These are phyloP conservation scores for Ethmia dodecea DNA, from an alignment of 2,888 invertebrate species.

Conservation along the genomic window DNA sequence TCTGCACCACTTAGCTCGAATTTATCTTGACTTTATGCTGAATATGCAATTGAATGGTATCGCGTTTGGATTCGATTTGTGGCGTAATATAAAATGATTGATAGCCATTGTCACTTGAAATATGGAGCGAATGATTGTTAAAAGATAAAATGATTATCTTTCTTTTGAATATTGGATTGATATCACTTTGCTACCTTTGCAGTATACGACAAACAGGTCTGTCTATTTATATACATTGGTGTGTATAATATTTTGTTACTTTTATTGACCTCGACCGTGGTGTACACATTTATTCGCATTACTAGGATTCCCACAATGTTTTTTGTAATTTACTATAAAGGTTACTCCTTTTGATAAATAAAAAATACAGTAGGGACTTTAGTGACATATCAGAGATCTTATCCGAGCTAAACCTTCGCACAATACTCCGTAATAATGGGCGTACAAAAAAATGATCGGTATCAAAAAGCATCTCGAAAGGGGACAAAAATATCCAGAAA, in stretches of 20 bases:
- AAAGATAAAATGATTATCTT: slow-evolving; percentile 33
- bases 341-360: slow-evolving; percentile 58
- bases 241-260: slow-evolving; percentile 2
- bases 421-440: slow-evolving; percentile 68
- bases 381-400: slow-evolving; percentile 74
- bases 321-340: slow-evolving; percentile 52
- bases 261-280: slow-evolving; percentile 23
- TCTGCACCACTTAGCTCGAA: slow-evolving; percentile 49
- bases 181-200: too few species aligned
- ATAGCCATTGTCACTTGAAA: slow-evolving; percentile 44
- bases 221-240: not conserved
- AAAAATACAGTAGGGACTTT: slow-evolving; percentile 51
- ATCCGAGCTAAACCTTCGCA: slow-evolving; percentile 70
- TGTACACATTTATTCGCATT: not conserved
- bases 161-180: too few species aligned
- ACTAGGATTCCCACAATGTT: slow-evolving; percentile 41
- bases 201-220: too few species aligned
- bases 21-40: slow-evolving; percentile 46
- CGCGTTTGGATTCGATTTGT: slow-evolving; percentile 52
- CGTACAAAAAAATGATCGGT: slow-evolving; percentile 70
- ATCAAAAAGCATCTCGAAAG: slow-evolving; percentile 67
- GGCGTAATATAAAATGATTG: slow-evolving; percentile 56
- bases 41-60: slow-evolving; percentile 59
- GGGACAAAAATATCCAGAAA: slow-evolving; percentile 66
- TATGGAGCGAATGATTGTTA: slow-evolving; percentile 45